Conservation (phyloP, 2,113 vertebrate genomes). For the Okapia johnstoni region DNA sequence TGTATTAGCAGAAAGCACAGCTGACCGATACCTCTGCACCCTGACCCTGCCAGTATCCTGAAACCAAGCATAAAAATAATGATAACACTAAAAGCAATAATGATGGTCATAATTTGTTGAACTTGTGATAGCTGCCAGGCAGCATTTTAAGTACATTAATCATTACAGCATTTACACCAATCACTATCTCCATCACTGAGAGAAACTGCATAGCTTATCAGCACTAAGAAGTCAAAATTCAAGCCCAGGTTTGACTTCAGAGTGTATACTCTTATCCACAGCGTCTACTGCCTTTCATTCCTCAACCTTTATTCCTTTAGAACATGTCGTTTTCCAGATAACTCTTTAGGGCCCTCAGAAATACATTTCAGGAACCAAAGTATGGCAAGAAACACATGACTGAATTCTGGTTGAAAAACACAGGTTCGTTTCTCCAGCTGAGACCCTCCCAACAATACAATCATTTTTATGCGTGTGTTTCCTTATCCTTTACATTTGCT, state of each 20-base stretch:
- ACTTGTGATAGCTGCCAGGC: not conserved
- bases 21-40: not conserved
- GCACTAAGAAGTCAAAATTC: not conserved
- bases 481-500: not conserved
- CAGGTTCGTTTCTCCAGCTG: not conserved
- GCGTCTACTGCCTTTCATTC: not conserved
- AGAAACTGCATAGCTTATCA: not conserved
- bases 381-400: not conserved
- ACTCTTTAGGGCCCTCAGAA: not conserved
- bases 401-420: not conserved
- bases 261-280: not conserved
- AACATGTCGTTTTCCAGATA: not conserved
- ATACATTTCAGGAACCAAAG: not conserved
- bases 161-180: not conserved
- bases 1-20: not conserved
- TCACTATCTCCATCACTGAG: not conserved
- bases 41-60: not conserved
- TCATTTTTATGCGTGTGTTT: not conserved
- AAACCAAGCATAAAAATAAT: not conserved
- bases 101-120: not conserved
- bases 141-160: not conserved
- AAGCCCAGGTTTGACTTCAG: not conserved
- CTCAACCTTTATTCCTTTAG: not conserved
- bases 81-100: not conserved
- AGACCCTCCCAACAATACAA: not conserved